Percentiles rank a stretch among this genome's conserved stretches.
These are phyloP conservation scores for Eupleurogrammus muticus DNA, from an alignment of 2,797 vertebrate genomes.

Conservation along the genomic window DNA sequence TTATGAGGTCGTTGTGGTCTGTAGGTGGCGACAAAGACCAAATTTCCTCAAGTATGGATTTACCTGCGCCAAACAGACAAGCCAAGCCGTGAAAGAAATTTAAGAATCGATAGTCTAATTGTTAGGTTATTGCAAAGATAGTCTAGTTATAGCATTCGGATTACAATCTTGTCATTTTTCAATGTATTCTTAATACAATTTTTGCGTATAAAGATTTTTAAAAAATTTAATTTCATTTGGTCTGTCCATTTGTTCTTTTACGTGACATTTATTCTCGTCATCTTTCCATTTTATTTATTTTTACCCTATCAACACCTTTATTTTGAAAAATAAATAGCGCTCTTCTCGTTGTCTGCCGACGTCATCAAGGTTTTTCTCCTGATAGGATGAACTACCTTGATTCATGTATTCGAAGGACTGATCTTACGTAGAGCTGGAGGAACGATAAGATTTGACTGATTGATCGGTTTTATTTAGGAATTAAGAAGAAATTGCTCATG, in stretches of 20 bases:
- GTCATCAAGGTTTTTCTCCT: background rate
- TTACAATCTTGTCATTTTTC: too few species aligned
- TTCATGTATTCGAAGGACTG: fast-evolving
- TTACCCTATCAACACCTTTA: background rate
- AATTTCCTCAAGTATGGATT: background rate
- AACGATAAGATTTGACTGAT: too few species aligned
- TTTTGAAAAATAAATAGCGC: background rate
- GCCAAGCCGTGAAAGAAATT: slow-evolving; percentile 3
- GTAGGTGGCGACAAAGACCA: slow-evolving; percentile 24
- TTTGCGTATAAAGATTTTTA: too few species aligned
- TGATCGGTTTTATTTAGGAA: background rate
- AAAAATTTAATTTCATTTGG: too few species aligned
- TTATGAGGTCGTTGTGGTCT: background rate
- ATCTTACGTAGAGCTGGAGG: fast-evolving
- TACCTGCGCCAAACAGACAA: background rate
- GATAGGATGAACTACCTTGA: background rate
- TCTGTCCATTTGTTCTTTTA: too few species aligned
- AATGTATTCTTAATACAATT: too few species aligned
- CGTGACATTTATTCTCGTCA: too few species aligned
- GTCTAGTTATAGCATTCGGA: too few species aligned
- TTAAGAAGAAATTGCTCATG: background rate
- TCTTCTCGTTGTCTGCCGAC: background rate
- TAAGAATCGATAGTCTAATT: background rate
- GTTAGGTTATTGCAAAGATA: too few species aligned
- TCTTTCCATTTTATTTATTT: too few species aligned